A percentile compares a stretch with the other conserved stretches of the same genome.
phyloP scores from a whole-genome alignment of 2,888 invertebrate genomes.

The Prosapia bicincta region DNA sequence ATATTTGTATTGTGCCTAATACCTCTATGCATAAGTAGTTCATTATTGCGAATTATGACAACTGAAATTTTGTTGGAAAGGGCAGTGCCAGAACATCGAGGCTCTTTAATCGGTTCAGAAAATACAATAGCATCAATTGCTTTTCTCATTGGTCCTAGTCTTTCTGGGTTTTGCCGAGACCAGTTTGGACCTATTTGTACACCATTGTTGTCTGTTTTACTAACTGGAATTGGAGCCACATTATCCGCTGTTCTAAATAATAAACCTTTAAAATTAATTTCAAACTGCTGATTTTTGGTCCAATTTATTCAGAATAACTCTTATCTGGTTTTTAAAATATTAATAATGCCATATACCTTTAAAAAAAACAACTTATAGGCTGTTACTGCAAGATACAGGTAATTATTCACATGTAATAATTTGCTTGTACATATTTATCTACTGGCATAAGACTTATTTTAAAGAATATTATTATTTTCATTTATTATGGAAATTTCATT shows the following conservation, averaged over 20 bases:
- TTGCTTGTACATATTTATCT: no score
- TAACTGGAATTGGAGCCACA: not conserved
- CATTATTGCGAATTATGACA: conserved; percentile 15
- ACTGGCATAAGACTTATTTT: no score
- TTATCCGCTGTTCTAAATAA: not conserved
- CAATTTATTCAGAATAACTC: no score
- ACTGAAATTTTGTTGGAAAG: conserved; percentile 13
- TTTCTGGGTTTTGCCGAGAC: conserved; percentile 13
- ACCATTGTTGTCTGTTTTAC: not conserved
- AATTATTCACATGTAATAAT: no score
- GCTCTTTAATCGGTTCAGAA: conserved; percentile 20
- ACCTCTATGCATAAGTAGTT: conserved; percentile 7
- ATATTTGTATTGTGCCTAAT: conserved; percentile 10
- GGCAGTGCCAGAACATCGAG: conserved; percentile 4
- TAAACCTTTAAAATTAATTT: not conserved
- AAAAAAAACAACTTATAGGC: no score
- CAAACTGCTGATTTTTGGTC: no score
- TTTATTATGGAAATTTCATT: no score
- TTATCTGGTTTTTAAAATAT: no score
- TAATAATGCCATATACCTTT: no score
- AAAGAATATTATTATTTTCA: no score
- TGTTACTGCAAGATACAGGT: no score
- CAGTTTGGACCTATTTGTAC: not conserved
- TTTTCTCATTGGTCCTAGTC: conserved; percentile 5
- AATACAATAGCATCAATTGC: conserved; percentile 18